These are phyloP conservation scores for Castor canadensis DNA, from an alignment of 2,113 vertebrate species.

Conservation along the genomic window DNA sequence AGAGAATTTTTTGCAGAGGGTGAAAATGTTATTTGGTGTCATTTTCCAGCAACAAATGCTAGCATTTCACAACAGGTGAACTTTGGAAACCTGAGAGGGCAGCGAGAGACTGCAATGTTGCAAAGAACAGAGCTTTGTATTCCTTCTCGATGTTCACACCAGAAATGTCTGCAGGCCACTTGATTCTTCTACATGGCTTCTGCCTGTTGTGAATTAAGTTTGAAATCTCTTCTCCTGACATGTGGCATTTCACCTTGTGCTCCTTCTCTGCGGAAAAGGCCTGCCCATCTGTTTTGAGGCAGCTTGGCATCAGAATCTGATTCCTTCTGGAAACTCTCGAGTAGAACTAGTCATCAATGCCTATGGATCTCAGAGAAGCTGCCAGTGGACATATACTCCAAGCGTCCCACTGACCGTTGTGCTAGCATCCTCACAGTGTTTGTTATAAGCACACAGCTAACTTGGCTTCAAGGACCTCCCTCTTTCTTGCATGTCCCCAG, in stretches of 20 bases:
- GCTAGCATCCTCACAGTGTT: neutral
- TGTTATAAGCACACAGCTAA: fast-evolving
- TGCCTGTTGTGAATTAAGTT: constrained; percentile 83
- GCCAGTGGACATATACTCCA: neutral
- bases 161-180: neutral
- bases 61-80: constrained; percentile 55
- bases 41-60: constrained; percentile 35
- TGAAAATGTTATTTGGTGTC: constrained; percentile 1
- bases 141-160: neutral
- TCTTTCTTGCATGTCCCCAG: neutral
- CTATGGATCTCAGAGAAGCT: constrained; percentile 32
- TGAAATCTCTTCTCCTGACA: constrained; percentile 79
- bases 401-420: neutral
- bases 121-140: neutral
- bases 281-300: constrained; percentile 81
- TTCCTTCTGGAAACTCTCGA: constrained; percentile 58
- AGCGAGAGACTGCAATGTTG: neutral
- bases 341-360: neutral
- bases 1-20: neutral
- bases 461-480: neutral
- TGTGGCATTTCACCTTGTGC: constrained; percentile 82
- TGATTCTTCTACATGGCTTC: constrained; percentile 54
- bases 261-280: constrained; percentile 67
- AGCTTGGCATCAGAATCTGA: constrained; percentile 53
- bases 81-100: neutral